These are phyloP conservation scores for Pollenia griseotomentosa DNA, from an alignment of 2,888 invertebrate species.

Conservation along the genomic window DNA sequence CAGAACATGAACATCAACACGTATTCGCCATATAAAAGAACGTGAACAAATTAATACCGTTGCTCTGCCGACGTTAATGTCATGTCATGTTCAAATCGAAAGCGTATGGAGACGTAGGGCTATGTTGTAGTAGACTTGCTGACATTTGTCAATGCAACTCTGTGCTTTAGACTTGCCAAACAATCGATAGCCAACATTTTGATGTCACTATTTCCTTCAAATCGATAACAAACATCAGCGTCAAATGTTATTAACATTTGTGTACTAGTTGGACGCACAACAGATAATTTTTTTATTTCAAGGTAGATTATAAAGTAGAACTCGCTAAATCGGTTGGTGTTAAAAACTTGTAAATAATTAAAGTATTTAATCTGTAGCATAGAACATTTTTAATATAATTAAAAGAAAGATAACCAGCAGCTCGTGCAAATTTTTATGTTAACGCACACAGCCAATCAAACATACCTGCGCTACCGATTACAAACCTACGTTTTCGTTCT, in stretches of 20 bases:
- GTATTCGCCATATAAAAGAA: no score
- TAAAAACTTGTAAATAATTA: slow-evolving; percentile 5
- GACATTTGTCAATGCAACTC: background rate
- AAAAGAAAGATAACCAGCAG: slow-evolving; percentile 10
- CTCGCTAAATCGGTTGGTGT: background rate
- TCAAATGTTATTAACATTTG: slow-evolving; percentile 54
- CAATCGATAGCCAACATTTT: background rate
- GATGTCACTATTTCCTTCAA: slow-evolving; percentile 62
- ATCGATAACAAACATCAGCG: slow-evolving; percentile 25
- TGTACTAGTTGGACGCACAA: slow-evolving; percentile 15
- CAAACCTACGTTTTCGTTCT: slow-evolving; percentile 24
- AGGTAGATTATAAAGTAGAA: background rate
- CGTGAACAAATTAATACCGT: no score
- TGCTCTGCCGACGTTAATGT: no score
- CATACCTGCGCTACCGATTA: slow-evolving; percentile 3
- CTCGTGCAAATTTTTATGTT: slow-evolving; percentile 9
- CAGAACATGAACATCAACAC: no score
- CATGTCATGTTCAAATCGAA: no score
- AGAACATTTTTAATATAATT: no score
- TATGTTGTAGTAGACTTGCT: background rate
- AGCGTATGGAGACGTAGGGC: background rate
- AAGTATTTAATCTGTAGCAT: background rate
- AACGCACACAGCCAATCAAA: slow-evolving; percentile 17
- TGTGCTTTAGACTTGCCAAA: background rate
- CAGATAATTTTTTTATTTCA: background rate